Conservation (phyloP, 2,113 vertebrate genomes). For the Martes martes region DNA sequence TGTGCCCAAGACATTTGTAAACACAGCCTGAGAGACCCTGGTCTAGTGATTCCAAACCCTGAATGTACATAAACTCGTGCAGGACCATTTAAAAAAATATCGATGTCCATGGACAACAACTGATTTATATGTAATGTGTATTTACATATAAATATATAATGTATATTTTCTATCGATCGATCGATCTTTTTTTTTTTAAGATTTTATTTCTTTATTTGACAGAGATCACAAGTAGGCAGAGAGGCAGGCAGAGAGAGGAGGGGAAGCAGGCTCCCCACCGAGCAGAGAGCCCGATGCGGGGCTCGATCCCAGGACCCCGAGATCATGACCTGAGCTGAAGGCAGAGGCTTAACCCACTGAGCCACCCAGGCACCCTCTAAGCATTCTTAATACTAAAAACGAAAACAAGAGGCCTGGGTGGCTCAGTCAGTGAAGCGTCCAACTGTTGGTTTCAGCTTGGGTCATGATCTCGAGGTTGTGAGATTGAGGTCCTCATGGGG, state of each 20-base stretch:
- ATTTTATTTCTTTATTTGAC: too few species aligned
- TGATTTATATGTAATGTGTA: not conserved
- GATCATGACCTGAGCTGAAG: too few species aligned
- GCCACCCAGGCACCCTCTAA: not conserved
- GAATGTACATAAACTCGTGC: not conserved
- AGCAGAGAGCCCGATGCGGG: too few species aligned
- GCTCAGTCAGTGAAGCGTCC: too few species aligned
- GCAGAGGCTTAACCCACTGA: too few species aligned
- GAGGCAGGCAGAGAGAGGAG: too few species aligned
- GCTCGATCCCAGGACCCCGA: too few species aligned
- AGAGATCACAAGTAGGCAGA: too few species aligned
- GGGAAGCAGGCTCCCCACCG: accelerated
- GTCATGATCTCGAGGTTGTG: too few species aligned
- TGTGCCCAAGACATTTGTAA: not conserved
- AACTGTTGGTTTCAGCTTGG: too few species aligned
- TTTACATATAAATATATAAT: not conserved
- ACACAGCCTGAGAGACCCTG: not conserved
- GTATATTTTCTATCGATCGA: not conserved
- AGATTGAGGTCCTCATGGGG: too few species aligned
- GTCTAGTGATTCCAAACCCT: not conserved
- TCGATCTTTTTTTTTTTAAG: too few species aligned
- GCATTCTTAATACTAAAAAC: not conserved
- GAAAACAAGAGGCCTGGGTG: not conserved
- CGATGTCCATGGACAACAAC: not conserved
- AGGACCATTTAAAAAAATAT: not conserved